phyloP scores from a whole-genome alignment of 2,888 invertebrate species.

The Dendrolimus pini region DNA sequence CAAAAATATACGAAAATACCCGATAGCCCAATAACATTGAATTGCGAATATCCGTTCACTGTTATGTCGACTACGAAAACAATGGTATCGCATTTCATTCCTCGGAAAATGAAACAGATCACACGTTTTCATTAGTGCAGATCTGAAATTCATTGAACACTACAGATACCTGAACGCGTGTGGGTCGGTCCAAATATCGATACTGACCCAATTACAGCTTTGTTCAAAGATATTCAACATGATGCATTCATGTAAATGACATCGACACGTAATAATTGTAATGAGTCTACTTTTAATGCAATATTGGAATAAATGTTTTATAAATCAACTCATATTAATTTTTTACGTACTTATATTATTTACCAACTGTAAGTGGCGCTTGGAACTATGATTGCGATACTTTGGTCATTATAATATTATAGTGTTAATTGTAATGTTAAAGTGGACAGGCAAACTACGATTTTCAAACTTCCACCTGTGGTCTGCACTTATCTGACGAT shows the following conservation, averaged over 20 bases:
- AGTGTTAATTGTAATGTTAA: too few relatives aligned
- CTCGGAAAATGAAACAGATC: slow-evolving; percentile 15
- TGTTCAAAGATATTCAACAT: not conserved
- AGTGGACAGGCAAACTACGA: too few relatives aligned
- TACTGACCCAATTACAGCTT: slow-evolving; percentile 20
- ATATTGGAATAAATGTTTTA: not conserved
- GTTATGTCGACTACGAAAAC: slow-evolving; percentile 23
- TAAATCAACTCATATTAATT: not conserved
- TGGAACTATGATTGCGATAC: not conserved
- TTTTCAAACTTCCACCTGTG: too few relatives aligned
- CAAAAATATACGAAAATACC: slow-evolving; percentile 13
- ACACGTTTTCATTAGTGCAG: slow-evolving; percentile 16
- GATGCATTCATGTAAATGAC: not conserved
- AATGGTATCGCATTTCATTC: slow-evolving; percentile 29
- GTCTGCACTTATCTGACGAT: too few relatives aligned
- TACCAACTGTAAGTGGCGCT: not conserved
- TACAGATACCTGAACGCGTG: slow-evolving; percentile 9
- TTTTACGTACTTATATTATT: not conserved
- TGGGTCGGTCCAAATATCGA: slow-evolving; percentile 15
- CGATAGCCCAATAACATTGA: slow-evolving; percentile 26
- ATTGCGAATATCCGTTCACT: slow-evolving; percentile 34
- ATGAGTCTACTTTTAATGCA: not conserved
- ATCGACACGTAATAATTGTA: slow-evolving; percentile 2
- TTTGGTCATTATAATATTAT: too few relatives aligned
- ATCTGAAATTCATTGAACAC: slow-evolving; percentile 15